A percentile compares a stretch with the other conserved stretches of the same genome.
phyloP scores from a whole-genome alignment of 2,113 vertebrate species.

The Ochotona curzoniae region DNA sequence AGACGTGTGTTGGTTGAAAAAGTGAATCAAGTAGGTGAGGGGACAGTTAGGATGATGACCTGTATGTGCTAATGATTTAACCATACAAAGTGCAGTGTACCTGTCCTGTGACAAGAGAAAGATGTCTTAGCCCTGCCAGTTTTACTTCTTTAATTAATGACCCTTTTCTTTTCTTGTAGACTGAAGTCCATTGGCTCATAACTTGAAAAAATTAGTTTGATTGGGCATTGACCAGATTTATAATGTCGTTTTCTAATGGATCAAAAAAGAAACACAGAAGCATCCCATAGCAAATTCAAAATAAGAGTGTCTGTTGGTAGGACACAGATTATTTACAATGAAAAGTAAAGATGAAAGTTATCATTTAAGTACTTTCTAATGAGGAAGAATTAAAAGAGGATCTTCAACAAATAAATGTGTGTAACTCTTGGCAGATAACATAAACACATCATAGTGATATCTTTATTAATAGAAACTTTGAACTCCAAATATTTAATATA shows the following conservation, averaged over 20 bases:
- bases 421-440: not conserved
- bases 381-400: not conserved
- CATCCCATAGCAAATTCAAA: not conserved
- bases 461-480: constrained; percentile 45
- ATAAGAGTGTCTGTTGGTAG: not conserved
- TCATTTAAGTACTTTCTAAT: constrained; percentile 1
- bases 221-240: not conserved
- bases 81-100: not conserved
- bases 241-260: not conserved
- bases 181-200: not conserved
- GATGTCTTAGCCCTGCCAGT: not conserved
- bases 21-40: not conserved
- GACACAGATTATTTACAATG: not conserved
- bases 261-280: not conserved
- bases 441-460: not conserved
- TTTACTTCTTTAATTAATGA: not conserved
- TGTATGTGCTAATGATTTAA: not conserved
- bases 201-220: not conserved
- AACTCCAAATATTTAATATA: constrained; percentile 76
- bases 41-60: not conserved
- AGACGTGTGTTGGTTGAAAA: not conserved
- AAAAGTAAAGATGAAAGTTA: not conserved
- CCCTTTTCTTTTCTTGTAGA: not conserved
- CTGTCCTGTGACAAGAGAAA: not conserved
- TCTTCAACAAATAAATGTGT: not conserved